Conservation (phyloP, 1,140 invertebrate species). For the Maniola jurtina region DNA sequence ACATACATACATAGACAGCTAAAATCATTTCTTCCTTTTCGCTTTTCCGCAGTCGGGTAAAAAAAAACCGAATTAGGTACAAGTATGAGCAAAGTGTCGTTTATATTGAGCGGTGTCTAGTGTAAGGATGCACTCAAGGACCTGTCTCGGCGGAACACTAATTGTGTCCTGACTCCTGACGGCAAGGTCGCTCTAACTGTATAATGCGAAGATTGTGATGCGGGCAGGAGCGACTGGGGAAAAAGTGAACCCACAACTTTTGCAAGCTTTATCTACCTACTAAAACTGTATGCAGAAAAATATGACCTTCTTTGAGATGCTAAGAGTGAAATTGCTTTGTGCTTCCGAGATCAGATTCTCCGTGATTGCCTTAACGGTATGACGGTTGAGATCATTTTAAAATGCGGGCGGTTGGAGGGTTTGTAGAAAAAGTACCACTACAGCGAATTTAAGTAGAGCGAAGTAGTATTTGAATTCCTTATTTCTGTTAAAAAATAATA, state of each 20-base stretch:
- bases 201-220: conserved; percentile 69
- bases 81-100: not conserved
- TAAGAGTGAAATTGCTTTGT: conserved; percentile 14
- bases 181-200: conserved; percentile 63
- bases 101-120: conserved; percentile 27
- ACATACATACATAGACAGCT: too few relatives aligned
- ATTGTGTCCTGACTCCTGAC: conserved; percentile 66
- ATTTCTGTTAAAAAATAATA: too few relatives aligned
- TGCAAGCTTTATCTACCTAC: not conserved
- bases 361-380: conserved; percentile 19
- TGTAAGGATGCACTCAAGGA: conserved; percentile 44
- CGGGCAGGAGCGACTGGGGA: conserved; percentile 45
- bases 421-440: conserved; percentile 19
- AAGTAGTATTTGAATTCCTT: too few relatives aligned
- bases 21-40: too few relatives aligned
- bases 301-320: not conserved
- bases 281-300: conserved; percentile 3
- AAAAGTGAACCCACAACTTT: conserved; percentile 23
- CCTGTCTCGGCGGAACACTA: conserved; percentile 48
- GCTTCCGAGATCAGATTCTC: conserved; percentile 11
- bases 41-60: too few relatives aligned
- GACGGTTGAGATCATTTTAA: conserved; percentile 13
- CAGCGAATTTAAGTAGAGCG: not conserved
- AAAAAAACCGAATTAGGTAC: not conserved
- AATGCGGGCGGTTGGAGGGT: conserved; percentile 23